These are phyloP conservation scores for Rana temporaria DNA, from an alignment of 2,113 vertebrate genomes.

Conservation along the genomic window DNA sequence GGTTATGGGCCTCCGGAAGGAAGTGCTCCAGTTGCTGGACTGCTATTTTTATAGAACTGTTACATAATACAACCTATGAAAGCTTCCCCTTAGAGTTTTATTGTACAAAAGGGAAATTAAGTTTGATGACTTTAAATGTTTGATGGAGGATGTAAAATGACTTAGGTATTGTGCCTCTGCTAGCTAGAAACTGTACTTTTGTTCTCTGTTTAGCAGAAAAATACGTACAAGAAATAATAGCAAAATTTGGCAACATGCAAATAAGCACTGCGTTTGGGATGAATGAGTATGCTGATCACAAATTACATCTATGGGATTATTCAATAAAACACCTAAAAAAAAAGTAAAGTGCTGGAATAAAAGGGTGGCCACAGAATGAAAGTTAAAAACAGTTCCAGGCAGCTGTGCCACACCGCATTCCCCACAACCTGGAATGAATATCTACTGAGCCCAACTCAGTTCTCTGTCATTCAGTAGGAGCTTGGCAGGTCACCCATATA, in stretches of 20 bases:
- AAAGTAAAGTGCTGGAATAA: too few relatives aligned
- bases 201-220: constrained; percentile 66
- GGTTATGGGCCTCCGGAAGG: constrained; percentile 83
- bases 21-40: constrained; percentile 76
- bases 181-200: constrained; percentile 73
- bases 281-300: too few relatives aligned
- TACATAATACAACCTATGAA: constrained; percentile 83
- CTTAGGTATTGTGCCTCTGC: constrained; percentile 68
- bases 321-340: too few relatives aligned
- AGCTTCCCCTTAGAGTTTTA: constrained; percentile 83
- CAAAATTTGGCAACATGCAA: constrained; percentile 62
- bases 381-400: too few relatives aligned
- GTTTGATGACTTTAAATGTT: constrained; percentile 82
- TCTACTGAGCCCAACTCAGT: too few relatives aligned
- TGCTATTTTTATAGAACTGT: constrained; percentile 82
- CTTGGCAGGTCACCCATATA: too few relatives aligned
- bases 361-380: too few relatives aligned
- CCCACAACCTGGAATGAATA: too few relatives aligned
- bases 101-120: constrained; percentile 86
- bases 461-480: too few relatives aligned
- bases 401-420: too few relatives aligned
- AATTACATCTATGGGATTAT: too few relatives aligned
- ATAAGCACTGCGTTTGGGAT: constrained; percentile 20
- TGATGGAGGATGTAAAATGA: constrained; percentile 79
- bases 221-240: constrained; percentile 62